A percentile compares a stretch with the other conserved stretches of the same genome.
Conservation (phyloP, 1,140 invertebrate species). For the Calliphora vicina region DNA sequence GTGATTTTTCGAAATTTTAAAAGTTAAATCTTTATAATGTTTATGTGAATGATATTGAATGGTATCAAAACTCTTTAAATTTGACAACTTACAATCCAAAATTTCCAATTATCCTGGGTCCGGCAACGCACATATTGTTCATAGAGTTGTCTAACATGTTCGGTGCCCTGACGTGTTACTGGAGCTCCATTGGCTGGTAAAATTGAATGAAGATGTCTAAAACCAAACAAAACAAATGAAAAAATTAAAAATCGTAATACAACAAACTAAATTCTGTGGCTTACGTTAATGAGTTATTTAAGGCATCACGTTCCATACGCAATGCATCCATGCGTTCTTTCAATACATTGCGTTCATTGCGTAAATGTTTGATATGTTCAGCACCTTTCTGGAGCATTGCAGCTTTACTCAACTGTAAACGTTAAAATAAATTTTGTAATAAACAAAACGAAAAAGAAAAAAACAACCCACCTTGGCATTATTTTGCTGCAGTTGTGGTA, state of each 20-base stretch:
- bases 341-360: conserved; percentile 83
- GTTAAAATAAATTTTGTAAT: background rate
- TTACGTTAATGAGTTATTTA: conserved; percentile 86
- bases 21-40: too few species aligned
- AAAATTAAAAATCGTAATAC: background rate
- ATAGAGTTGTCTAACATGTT: conserved; percentile 94
- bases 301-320: conserved; percentile 84
- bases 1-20: too few species aligned
- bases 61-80: too few species aligned
- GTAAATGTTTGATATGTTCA: conserved; percentile 92
- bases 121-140: conserved; percentile 87
- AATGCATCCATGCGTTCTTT: conserved; percentile 90
- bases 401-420: conserved; percentile 83
- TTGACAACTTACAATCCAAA: conserved; percentile 89
- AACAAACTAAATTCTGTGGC: conserved; percentile 13
- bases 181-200: conserved; percentile 95
- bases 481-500: conserved; percentile 90
- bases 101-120: conserved; percentile 95
- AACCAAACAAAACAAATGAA: conserved; percentile 11
- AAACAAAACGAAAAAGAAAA: background rate
- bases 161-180: conserved; percentile 86
- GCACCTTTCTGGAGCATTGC: conserved; percentile 96
- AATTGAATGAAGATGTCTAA: conserved; percentile 90
- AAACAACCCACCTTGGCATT: conserved; percentile 79
- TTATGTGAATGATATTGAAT: too few species aligned